Evolutionary conservation across 2,113 vertebrate species (phyloP), one percentile per base, ranked within the genome.

Genomic region (Silurus glanis): DNA sequence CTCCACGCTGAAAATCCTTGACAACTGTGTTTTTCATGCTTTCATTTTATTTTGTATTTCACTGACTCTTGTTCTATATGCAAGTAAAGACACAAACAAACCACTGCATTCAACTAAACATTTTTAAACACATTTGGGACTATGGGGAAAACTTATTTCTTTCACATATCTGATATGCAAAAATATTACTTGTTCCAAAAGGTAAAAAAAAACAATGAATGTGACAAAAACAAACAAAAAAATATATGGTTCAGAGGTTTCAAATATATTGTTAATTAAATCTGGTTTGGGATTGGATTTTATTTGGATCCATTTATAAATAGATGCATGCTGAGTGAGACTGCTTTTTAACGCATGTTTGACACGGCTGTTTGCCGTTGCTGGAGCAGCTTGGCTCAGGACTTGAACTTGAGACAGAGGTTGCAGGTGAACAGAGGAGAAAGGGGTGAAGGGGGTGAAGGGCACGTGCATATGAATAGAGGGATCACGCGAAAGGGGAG

Each of bases 331-430:
- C 37, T 37, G 37, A 37, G 2, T 37, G 37, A 37, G 37, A 37
- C 37, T 2, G 37, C 37, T 37, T 37, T 37, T 37, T 37, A 37
- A 37, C 37, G 37, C 37, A 37, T 37, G 37, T 37, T 37, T 37
- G 37, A 37, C 37, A 37, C 37, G 37, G 37, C 62, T 69, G 28
- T 12, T 47, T 81, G 91, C 84, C 88, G 88, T 74, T 47, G 66
- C 84, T 61, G 45, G 25, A 51, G 82, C 82, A 90, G 78, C 80
- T 82, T 2, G 69, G 91, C 91, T 89, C n/a, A 69, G 92, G 92
- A 93, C 94, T 95, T 95, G 95, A 95, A 95, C 95, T 95, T 95
- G 95, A 95, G 94, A 94, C 93, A 75, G 90, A 93, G 87, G 85
- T 85, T 91, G 89, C 90, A 90, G 92, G 90, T 92, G 92, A 93